Evolutionary conservation across 2,888 invertebrate species (phyloP), one percentile per base, ranked within the genome.

Genomic region (Auanema sp.): DNA sequence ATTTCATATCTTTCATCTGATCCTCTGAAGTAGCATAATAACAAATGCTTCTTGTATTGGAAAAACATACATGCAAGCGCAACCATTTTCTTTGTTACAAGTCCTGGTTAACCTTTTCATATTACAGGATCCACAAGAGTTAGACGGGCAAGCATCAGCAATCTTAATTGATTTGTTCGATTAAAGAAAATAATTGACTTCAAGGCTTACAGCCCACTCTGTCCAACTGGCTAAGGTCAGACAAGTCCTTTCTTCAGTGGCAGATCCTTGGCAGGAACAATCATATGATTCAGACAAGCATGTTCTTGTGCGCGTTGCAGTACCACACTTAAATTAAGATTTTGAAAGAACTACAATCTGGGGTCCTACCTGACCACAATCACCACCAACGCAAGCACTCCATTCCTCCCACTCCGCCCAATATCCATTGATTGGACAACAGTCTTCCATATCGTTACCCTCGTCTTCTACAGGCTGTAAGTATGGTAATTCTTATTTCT

Each of bases 361-460:
- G n/a, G n/a, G n/a, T n/a, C 47, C 18, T 18, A 62, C 62, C 12
- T 12, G 58, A 52, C 69, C 69, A 23, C 69, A 69, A 0, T 56
- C 44, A 2, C 60, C 57, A 23, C 69, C 69, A 21, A 23, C 52
- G 40, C 69, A 69, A 1, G 59, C 44, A 0, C 64, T 57, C 69
- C 69, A 69, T 44, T 69, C 69, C 6, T 56, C 50, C 69, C 69
- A 69, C 1, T 49, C 42, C 8, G 58, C 69, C 69, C 69, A 69
- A 11, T 64, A 59, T 16, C 69, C 69, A 25, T 50, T 53, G 5
- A 44, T 11, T 1, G 69, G 66, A 43, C 69, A 69, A 33, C 69
- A 69, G 5, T 14, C 24, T 47, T 47, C 16, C 16, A 18, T 21
- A 16, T 47, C 10, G 18, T 18, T 52, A 10, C 4, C 6, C 8